Evolutionary conservation across 2,888 invertebrate genomes (phyloP).

Genomic region (Clanis bilineata): DNA sequence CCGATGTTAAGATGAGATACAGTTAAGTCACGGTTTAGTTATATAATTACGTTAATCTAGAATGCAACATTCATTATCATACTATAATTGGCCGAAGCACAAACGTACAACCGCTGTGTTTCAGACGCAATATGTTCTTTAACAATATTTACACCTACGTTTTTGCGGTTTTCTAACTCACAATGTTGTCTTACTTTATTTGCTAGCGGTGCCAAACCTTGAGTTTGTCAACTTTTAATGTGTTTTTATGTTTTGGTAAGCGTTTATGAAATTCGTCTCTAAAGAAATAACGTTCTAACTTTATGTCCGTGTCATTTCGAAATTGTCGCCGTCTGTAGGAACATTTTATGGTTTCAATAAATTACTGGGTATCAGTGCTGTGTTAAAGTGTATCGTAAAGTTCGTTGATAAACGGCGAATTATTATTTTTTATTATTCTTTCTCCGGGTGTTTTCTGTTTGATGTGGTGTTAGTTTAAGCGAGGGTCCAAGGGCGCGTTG

Average conservation of each 20-base stretch:
- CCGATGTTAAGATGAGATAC: slow-evolving; percentile 8
- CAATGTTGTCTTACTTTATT: slow-evolving; percentile 11
- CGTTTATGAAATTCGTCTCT: background rate
- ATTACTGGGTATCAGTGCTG: background rate
- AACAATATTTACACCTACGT: slow-evolving; percentile 10
- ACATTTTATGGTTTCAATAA: slow-evolving; percentile 26
- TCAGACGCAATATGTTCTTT: background rate
- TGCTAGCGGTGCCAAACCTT: background rate
- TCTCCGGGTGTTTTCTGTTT: slow-evolving; percentile 43
- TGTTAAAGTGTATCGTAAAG: slow-evolving; percentile 15
- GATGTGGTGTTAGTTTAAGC: slow-evolving; percentile 48
- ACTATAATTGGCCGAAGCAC: slow-evolving; percentile 2
- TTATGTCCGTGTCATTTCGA: slow-evolving; percentile 23
- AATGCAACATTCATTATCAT: slow-evolving; percentile 13
- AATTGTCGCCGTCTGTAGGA: slow-evolving; percentile 25
- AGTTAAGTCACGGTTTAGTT: slow-evolving; percentile 14
- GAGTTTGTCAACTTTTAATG: background rate
- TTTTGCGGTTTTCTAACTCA: background rate
- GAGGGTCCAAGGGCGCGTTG: slow-evolving; percentile 66
- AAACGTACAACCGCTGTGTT: slow-evolving; percentile 1
- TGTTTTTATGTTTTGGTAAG: background rate
- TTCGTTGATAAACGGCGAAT: slow-evolving; percentile 61
- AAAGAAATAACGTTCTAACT: slow-evolving; percentile 19
- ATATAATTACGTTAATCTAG: slow-evolving; percentile 13
- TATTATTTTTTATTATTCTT: slow-evolving; percentile 41